A percentile compares a stretch with the other conserved stretches of the same genome.
These are phyloP conservation scores for Acipenser ruthenus DNA, from an alignment of 2,797 vertebrate genomes.

Conservation along the genomic window DNA sequence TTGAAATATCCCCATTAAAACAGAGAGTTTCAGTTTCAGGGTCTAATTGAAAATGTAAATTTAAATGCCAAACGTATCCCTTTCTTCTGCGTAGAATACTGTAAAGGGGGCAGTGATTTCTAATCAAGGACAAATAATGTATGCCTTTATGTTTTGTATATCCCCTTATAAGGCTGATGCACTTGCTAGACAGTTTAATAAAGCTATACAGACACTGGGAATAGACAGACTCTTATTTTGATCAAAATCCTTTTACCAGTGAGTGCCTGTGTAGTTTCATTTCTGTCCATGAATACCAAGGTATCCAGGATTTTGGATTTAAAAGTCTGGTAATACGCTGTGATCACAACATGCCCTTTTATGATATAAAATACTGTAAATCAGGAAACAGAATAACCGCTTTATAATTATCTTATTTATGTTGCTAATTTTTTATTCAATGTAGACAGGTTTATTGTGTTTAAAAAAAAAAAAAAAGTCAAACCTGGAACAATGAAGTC, in stretches of 20 bases:
- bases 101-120: slow-evolving; percentile 40
- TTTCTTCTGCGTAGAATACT: too few species aligned
- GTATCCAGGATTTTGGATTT: too few species aligned
- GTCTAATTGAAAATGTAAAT: slow-evolving; percentile 69
- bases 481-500: slow-evolving; percentile 25
- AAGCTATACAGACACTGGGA: slow-evolving; percentile 56
- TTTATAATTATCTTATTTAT: too few species aligned
- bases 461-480: not conserved
- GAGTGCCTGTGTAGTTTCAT: too few species aligned
- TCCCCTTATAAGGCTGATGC: slow-evolving; percentile 57
- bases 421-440: too few species aligned
- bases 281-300: too few species aligned
- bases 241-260: too few species aligned
- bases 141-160: slow-evolving; percentile 52
- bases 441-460: too few species aligned
- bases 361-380: too few species aligned
- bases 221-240: slow-evolving; percentile 16
- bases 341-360: too few species aligned
- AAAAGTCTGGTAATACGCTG: too few species aligned
- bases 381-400: too few species aligned
- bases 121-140: slow-evolving; percentile 57
- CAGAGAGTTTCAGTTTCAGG: slow-evolving; percentile 64
- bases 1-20: slow-evolving; percentile 60
- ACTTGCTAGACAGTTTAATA: slow-evolving; percentile 69
- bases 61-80: slow-evolving; percentile 21